Base-by-base conservation (phyloP, 1,140 invertebrate species). In the Macrostomum lignano region DNA sequence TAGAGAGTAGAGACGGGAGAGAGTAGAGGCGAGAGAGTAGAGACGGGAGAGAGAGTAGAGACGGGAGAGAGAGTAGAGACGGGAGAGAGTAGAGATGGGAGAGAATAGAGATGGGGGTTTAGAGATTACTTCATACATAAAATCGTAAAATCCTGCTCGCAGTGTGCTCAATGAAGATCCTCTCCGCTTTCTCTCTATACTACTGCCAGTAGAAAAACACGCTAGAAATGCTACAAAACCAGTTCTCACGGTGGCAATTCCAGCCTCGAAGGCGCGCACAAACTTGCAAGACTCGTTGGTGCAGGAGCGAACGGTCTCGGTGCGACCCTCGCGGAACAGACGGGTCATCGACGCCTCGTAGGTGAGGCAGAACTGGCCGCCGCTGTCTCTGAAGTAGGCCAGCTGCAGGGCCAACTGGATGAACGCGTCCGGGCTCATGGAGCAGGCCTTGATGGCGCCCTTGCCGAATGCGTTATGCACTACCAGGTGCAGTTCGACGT, bases 311-410 rank as follows among this genome's bases (percentile, higher is more conserved):
- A 94, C 84, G 7, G 88, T 94, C 64, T 96, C 86, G 0, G 86
- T 96, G 40, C 86, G 67, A 2, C 86, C 86, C 64, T 96, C 86
- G 36, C 78, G 67, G 61, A 71, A 96, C 17, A 94, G 60, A 39
- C 86, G 66, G 0, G 86, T 94, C 84, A 94, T 94, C 7, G 81
- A 88, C 0, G 88, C 84, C 60, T 96, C 86, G 50, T 94, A 96
- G 0, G 86, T 94, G 25, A 94, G 59, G 51, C 71, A 74, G 55
- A 94, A 93, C 43, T 74, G 74, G 3, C 73, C 69, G n/a, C n/a
- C n/a, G 40, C 75, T 72, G 55, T 82, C 73, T 48, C 46, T 45
- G 41, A 41, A 55, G 29, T 46, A 52, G 26, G 48, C 46, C 14
- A 52, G 33, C 35, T 52, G 49, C 13, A 52, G 40, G 3, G 46